Conservation (phyloP, 2,113 vertebrate species). For the Galbula dea region DNA sequence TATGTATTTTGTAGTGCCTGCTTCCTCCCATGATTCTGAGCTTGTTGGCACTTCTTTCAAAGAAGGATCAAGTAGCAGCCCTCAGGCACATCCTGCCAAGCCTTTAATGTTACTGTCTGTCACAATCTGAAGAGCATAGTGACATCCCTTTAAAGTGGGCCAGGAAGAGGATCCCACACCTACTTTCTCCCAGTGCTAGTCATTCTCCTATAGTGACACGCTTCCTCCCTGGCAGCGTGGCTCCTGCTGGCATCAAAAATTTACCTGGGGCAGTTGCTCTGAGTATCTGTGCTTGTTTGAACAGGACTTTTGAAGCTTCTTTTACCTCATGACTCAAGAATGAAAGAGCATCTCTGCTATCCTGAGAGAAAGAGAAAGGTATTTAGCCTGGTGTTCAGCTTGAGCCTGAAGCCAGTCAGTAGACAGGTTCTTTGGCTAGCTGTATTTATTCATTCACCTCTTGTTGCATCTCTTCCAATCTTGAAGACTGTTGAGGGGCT, state of each 20-base stretch:
- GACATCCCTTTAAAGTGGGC: slow-evolving; percentile 37
- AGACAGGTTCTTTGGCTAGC: neutral
- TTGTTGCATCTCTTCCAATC: neutral
- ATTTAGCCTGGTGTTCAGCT: neutral
- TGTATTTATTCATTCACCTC: neutral
- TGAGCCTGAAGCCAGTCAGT: neutral
- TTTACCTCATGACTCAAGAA: neutral
- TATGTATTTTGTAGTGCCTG: neutral
- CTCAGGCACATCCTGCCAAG: slow-evolving; percentile 32
- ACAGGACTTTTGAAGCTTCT: neutral
- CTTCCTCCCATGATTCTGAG: slow-evolving; percentile 3
- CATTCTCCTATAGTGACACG: neutral
- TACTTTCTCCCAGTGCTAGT: neutral
- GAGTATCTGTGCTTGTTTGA: neutral
- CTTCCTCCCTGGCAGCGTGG: neutral
- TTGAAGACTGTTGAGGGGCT: neutral
- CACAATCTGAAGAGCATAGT: neutral
- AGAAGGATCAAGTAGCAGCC: slow-evolving; percentile 51
- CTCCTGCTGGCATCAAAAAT: slow-evolving; percentile 26
- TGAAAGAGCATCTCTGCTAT: neutral
- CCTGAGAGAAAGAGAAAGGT: neutral
- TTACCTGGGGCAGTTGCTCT: slow-evolving; percentile 41
- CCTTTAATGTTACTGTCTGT: slow-evolving; percentile 49
- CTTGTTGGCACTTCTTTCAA: slow-evolving; percentile 33
- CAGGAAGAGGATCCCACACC: slow-evolving; percentile 8